A percentile compares a stretch with the other conserved stretches of the same genome.
phyloP scores from a whole-genome alignment of 2,888 invertebrate genomes.

The Cylindroiulus punctatus region DNA sequence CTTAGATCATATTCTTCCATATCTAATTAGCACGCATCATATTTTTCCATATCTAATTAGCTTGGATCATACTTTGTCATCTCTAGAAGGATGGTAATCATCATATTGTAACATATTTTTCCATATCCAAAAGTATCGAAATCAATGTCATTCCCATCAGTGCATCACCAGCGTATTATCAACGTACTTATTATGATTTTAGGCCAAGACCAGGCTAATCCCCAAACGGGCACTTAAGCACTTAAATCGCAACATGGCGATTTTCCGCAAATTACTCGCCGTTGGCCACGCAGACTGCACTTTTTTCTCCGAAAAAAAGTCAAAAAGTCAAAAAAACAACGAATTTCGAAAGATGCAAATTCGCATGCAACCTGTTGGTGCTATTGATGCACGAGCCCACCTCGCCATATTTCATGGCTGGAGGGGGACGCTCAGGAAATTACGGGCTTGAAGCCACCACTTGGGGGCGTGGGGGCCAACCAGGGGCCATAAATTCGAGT shows the following conservation, averaged over 20 bases:
- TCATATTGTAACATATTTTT: no score
- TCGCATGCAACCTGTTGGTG: background rate
- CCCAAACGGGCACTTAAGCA: background rate
- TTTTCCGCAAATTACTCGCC: slow-evolving; percentile 1
- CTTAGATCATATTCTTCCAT: no score
- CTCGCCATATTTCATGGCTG: background rate
- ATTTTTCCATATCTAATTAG: no score
- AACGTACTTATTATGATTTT: background rate
- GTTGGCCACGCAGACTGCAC: background rate
- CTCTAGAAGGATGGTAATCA: no score
- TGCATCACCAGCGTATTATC: no score
- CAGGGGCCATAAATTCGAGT: background rate
- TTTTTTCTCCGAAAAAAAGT: no score
- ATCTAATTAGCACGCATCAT: no score
- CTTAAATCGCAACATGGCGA: background rate
- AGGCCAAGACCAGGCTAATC: background rate
- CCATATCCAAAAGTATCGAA: no score
- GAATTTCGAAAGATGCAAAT: background rate
- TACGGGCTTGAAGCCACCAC: background rate
- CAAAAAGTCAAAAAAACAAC: no score
- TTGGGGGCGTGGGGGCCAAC: background rate
- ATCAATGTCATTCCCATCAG: no score
- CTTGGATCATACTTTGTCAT: no score
- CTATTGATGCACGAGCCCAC: background rate
- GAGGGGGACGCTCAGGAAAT: background rate